A percentile compares a stretch with the other conserved stretches of the same genome.
Conservation (phyloP, 1,140 invertebrate species). For the Samia ricini region DNA sequence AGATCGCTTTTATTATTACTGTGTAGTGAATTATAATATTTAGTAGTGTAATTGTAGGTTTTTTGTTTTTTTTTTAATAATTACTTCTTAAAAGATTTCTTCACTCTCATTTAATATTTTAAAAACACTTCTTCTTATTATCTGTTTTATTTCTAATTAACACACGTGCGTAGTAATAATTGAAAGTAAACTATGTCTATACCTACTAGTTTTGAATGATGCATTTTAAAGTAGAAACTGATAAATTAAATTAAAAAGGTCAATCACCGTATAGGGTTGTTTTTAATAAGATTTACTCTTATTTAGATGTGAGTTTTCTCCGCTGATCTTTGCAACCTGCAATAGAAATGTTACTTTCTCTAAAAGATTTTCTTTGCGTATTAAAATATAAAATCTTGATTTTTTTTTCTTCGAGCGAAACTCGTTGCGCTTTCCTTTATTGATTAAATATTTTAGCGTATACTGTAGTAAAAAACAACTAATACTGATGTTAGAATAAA, state of each 20-base stretch:
- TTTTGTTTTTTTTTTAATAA: not conserved
- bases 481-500: conserved; percentile 30
- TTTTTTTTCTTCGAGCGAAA: conserved; percentile 62
- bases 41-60: not conserved
- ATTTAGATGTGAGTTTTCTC: not conserved
- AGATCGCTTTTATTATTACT: not conserved
- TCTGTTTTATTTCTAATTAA: too few relatives aligned
- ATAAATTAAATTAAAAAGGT: too few relatives aligned
- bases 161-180: too few relatives aligned
- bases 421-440: conserved; percentile 61
- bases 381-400: conserved; percentile 76
- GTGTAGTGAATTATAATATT: not conserved
- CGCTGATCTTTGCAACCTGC: not conserved
- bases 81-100: not conserved
- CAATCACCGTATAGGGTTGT: too few relatives aligned
- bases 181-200: too few relatives aligned
- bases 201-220: too few relatives aligned
- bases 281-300: too few relatives aligned
- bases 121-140: too few relatives aligned
- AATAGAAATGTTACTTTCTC: conserved; percentile 39
- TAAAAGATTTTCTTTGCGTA: conserved; percentile 66
- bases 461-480: conserved; percentile 47
- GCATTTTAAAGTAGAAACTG: too few relatives aligned
- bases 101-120: too few relatives aligned
- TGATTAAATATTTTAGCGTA: conserved; percentile 60